Percentiles rank a stretch among this genome's conserved stretches.
phyloP scores from a whole-genome alignment of 2,797 vertebrate species.

The Leptatherina wallacei region DNA sequence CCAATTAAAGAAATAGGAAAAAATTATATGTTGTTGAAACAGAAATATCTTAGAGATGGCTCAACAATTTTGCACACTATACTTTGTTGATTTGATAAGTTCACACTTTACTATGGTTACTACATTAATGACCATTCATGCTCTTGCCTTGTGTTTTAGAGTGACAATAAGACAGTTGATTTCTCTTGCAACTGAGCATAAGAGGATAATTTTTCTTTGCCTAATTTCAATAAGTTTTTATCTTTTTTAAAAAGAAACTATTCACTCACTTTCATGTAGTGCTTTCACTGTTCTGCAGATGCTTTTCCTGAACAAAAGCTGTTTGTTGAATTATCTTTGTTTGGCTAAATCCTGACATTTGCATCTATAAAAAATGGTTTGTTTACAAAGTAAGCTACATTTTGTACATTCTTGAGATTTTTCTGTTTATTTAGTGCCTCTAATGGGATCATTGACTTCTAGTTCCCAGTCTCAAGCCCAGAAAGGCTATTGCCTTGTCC shows the following conservation, averaged over 20 bases:
- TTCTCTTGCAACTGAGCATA: neutral
- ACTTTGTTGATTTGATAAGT: neutral
- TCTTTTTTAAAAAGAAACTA: neutral
- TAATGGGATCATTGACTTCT: conserved; percentile 29
- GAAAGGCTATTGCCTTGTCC: neutral
- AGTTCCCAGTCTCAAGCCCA: conserved; percentile 21
- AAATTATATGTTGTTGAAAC: neutral
- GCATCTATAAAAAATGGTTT: neutral
- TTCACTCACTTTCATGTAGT: neutral
- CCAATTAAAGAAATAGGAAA: neutral
- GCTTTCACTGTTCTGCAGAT: neutral
- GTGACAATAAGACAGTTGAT: neutral
- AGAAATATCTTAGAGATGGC: neutral
- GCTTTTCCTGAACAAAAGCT: neutral
- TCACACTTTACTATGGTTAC: neutral
- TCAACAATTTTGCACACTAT: neutral
- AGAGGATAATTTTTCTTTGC: neutral
- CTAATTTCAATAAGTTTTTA: neutral
- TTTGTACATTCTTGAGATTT: conserved; percentile 32
- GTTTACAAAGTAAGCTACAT: neutral
- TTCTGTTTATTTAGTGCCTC: conserved; percentile 36
- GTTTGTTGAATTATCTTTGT: neutral
- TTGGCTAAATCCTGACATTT: neutral
- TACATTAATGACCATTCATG: neutral
- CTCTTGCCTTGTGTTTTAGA: neutral